phyloP scores from a whole-genome alignment of 2,797 vertebrate genomes.

The Clarias pachynema region DNA sequence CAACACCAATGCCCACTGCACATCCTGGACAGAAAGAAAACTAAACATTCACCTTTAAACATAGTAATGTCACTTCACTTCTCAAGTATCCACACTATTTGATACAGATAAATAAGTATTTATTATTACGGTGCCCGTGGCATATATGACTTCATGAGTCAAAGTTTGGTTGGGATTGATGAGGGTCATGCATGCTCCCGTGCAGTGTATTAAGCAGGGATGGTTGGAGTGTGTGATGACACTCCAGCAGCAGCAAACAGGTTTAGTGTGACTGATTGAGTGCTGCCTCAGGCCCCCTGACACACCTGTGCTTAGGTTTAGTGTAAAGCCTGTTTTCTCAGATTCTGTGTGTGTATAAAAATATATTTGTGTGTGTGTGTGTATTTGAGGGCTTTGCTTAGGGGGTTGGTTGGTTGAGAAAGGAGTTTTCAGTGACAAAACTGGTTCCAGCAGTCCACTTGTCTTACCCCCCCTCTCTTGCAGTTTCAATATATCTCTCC shows the following conservation, averaged over 20 bases:
- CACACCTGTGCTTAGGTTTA: slow-evolving; percentile 62
- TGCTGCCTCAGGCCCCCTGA: slow-evolving; percentile 57
- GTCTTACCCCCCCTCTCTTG: slow-evolving; percentile 28
- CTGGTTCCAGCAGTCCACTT: slow-evolving; percentile 44
- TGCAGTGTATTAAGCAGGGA: slow-evolving; percentile 32
- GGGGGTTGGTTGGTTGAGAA: slow-evolving; percentile 50
- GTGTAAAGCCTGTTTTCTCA: slow-evolving; percentile 56
- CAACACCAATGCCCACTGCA: neutral
- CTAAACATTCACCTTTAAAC: neutral
- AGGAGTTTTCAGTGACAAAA: slow-evolving; percentile 57
- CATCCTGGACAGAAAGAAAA: neutral
- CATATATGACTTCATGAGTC: slow-evolving; percentile 33
- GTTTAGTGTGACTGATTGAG: slow-evolving; percentile 57
- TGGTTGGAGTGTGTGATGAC: slow-evolving; percentile 54
- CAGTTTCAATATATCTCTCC: slow-evolving; percentile 31
- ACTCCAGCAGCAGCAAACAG: slow-evolving; percentile 51
- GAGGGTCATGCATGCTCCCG: slow-evolving; percentile 33
- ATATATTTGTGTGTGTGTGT: slow-evolving; percentile 25
- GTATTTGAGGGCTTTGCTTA: slow-evolving; percentile 43
- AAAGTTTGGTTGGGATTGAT: slow-evolving; percentile 30
- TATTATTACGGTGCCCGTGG: slow-evolving; percentile 19
- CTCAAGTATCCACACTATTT: slow-evolving; percentile 13
- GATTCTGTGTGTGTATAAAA: slow-evolving; percentile 38
- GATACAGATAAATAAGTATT: slow-evolving; percentile 20
- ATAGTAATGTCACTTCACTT: neutral